These are phyloP conservation scores for Drosophila peninsularis DNA, from an alignment of 2,888 invertebrate species.

Conservation along the genomic window DNA sequence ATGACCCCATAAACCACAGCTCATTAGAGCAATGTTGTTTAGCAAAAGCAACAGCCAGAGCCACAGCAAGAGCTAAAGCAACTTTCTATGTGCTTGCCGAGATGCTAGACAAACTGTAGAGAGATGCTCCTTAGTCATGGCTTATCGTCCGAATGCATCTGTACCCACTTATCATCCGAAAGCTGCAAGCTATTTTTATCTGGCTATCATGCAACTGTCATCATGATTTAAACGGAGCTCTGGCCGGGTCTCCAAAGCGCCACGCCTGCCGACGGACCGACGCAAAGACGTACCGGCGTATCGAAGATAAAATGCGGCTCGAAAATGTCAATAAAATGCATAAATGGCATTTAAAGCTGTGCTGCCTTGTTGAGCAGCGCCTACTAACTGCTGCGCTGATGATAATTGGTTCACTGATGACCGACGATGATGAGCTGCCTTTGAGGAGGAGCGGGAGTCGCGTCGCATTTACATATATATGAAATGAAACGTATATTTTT, in stretches of 20 bases:
- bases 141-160: constrained; percentile 37
- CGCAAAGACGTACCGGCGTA: neutral
- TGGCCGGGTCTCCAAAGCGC: constrained; percentile 31
- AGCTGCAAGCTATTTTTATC: constrained; percentile 30
- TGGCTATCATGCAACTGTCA: constrained; percentile 32
- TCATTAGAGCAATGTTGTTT: constrained; percentile 5
- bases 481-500: constrained; percentile 55
- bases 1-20: constrained; percentile 9
- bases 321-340: constrained; percentile 78
- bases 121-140: constrained; percentile 24
- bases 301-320: constrained; percentile 51
- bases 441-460: constrained; percentile 7
- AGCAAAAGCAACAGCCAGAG: neutral
- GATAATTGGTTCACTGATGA: constrained; percentile 66
- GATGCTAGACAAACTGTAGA: constrained; percentile 13
- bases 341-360: constrained; percentile 58
- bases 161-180: constrained; percentile 43
- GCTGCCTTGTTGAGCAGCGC: constrained; percentile 35
- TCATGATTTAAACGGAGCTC: constrained; percentile 44
- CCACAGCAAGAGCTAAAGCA: neutral
- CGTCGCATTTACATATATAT: constrained; percentile 64
- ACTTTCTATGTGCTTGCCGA: constrained; percentile 26
- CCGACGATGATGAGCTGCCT: constrained; percentile 50
- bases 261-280: constrained; percentile 28
- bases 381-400: constrained; percentile 67